phyloP scores from a whole-genome alignment of 2,113 vertebrate species.

The Oryctolagus cuniculus region DNA sequence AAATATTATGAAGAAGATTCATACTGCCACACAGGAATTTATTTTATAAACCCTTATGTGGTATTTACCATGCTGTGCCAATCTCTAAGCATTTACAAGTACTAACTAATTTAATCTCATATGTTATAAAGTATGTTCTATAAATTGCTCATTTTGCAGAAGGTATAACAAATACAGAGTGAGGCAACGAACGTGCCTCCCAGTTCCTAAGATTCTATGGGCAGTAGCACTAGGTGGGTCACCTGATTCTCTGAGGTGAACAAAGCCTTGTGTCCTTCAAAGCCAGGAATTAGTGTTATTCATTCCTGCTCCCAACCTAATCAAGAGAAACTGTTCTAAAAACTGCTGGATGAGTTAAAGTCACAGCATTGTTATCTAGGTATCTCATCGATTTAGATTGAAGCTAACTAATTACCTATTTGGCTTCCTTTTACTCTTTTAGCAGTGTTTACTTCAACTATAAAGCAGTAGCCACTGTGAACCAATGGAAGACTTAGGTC shows the following conservation, averaged over 20 bases:
- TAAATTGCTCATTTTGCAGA: not conserved
- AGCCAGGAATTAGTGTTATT: not conserved
- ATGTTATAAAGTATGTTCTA: not conserved
- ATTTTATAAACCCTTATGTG: not conserved
- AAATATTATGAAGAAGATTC: not conserved
- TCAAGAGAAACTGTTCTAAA: not conserved
- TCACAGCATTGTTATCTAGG: not conserved
- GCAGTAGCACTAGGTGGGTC: not conserved
- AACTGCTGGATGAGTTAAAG: not conserved
- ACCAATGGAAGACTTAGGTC: not conserved
- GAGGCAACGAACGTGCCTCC: not conserved
- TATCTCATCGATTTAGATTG: not conserved
- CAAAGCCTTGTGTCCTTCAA: not conserved
- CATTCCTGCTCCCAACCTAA: not conserved
- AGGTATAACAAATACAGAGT: not conserved
- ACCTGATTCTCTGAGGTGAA: not conserved
- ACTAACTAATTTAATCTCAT: not conserved
- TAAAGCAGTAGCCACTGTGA: not conserved
- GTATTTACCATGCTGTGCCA: not conserved
- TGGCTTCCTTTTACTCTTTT: not conserved
- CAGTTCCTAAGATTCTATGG: not conserved
- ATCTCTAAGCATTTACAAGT: slow-evolving; percentile 1
- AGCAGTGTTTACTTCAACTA: not conserved
- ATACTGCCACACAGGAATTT: not conserved
- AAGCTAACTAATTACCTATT: not conserved